These are phyloP conservation scores for Botia kubotai DNA, from an alignment of 2,797 vertebrate genomes.

Conservation along the genomic window DNA sequence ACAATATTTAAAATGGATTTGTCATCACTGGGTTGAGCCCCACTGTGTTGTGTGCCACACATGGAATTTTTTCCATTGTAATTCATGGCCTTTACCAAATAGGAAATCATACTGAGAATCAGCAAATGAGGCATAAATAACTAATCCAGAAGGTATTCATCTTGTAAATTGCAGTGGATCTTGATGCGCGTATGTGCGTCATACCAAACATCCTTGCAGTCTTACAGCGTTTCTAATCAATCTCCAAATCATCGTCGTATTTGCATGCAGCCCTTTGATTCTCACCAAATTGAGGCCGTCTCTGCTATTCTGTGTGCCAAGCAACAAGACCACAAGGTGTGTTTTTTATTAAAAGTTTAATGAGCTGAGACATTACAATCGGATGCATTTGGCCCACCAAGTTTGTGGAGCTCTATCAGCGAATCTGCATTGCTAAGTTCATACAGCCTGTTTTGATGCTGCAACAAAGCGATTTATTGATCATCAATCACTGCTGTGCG, in stretches of 20 bases:
- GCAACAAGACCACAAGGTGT: slow-evolving; percentile 68
- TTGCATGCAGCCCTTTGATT: slow-evolving; percentile 71
- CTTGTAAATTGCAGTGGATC: slow-evolving; percentile 8
- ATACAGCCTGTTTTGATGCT: slow-evolving; percentile 55
- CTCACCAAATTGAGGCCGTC: slow-evolving; percentile 53
- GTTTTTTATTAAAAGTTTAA: slow-evolving; percentile 74
- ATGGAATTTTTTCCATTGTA: slow-evolving; percentile 39
- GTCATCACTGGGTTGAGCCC: slow-evolving; percentile 5
- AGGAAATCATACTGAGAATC: slow-evolving; percentile 4
- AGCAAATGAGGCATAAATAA: not conserved
- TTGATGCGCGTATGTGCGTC: not conserved
- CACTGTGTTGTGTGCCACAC: slow-evolving; percentile 33
- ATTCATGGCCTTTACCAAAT: slow-evolving; percentile 5
- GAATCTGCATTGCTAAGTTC: slow-evolving; percentile 52
- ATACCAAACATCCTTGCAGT: slow-evolving; percentile 1
- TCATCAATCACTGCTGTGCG: slow-evolving; percentile 69
- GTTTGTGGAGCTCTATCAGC: slow-evolving; percentile 56
- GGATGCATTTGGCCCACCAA: slow-evolving; percentile 67
- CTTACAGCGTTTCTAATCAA: slow-evolving; percentile 28
- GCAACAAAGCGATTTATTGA: slow-evolving; percentile 61
- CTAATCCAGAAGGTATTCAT: slow-evolving; percentile 34
- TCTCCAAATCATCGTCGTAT: slow-evolving; percentile 64
- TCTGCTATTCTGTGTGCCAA: slow-evolving; percentile 70
- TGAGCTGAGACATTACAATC: slow-evolving; percentile 70
- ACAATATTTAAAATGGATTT: slow-evolving; percentile 20